Evolutionary conservation across 2,888 invertebrate genomes (phyloP), one percentile per base, ranked within the genome.

Genomic region (Neoscelio sp.): DNA sequence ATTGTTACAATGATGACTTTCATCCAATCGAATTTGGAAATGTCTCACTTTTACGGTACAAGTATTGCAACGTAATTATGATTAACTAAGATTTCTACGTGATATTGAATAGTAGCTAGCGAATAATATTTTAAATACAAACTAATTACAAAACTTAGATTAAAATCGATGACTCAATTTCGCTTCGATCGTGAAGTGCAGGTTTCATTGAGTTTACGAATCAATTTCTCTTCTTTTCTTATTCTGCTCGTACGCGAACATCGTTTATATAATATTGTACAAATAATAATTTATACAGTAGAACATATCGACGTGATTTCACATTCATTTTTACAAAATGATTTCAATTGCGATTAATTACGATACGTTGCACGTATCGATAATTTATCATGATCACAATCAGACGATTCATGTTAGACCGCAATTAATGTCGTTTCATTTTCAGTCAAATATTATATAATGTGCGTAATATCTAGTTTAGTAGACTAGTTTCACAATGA

Each of bases 141-240:
- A 88, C 86, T 89, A 89, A 90, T 90, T 89, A 90, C 90, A 90
- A 89, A n/a, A 90, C 89, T 89, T 89, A 90, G 89, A 85, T 84
- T 84, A 87, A 82, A 82, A 81, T 82, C 50, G 81, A 83, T 68
- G 74, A 77, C 77, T 76, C 68, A 65, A 60, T 71, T 71, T 38
- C n/a, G 48, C 68, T 64, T 71, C 58, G 64, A 68, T 71, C 56
- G 48, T 28, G 50, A 71, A 64, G 74, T 60, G 56, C 70, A 56
- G 71, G 62, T 46, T 50, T 52, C 68, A 75, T 71, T 78, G 80
- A 64, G 74, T 73, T 67, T 7, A 50, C 60, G 60, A 58, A 33
- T 46, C 18, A 70, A 65, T 30, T 54, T 54, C 44, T 13, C 12
- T 10, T 33, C 20, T 12, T n/a, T 50, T 40, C 26, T 18, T 64